Evolutionary conservation across 2,797 vertebrate species (phyloP).

Genomic region (Rhinatrema bivittatum): DNA sequence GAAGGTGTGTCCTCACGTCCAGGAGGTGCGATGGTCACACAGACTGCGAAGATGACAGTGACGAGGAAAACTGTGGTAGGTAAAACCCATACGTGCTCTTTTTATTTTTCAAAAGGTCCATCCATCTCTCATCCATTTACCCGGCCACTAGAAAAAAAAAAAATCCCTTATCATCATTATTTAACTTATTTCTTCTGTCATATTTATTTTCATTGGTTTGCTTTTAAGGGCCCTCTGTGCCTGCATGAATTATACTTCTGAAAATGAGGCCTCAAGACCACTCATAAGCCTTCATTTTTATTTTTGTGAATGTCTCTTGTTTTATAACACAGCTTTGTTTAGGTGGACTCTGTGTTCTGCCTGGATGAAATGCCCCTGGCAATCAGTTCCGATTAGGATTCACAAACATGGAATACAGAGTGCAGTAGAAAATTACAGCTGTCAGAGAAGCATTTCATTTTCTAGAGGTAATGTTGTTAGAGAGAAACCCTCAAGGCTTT

Average conservation of each 20-base stretch:
- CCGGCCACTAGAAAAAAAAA: too few species aligned
- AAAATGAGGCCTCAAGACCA: too few species aligned
- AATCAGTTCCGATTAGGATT: constrained; percentile 47
- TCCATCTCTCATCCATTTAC: too few species aligned
- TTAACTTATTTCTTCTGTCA: constrained; percentile 21
- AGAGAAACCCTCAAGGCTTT: constrained; percentile 35
- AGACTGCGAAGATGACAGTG: constrained; percentile 88
- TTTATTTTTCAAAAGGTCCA: constrained; percentile 13
- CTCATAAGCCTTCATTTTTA: too few species aligned
- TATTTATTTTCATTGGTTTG: constrained; percentile 31
- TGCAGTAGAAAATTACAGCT: constrained; percentile 39
- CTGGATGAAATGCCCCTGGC: constrained; percentile 46
- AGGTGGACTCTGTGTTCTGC: constrained; percentile 17
- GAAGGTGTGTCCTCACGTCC: constrained; percentile 78
- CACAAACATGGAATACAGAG: constrained; percentile 36
- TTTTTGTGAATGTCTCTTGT: too few species aligned
- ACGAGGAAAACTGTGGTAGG: constrained; percentile 87
- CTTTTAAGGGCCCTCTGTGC: too few species aligned
- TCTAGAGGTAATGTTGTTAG: constrained; percentile 31
- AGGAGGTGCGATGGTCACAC: constrained; percentile 84
- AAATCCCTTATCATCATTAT: constrained; percentile 12
- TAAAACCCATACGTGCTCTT: too few species aligned
- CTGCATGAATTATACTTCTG: too few species aligned
- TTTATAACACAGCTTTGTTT: constrained; percentile 20
- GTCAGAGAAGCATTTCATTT: constrained; percentile 39